Evolutionary conservation across 2,113 vertebrate species (phyloP).

Genomic region (Cryptomyrus ogoouensis): DNA sequence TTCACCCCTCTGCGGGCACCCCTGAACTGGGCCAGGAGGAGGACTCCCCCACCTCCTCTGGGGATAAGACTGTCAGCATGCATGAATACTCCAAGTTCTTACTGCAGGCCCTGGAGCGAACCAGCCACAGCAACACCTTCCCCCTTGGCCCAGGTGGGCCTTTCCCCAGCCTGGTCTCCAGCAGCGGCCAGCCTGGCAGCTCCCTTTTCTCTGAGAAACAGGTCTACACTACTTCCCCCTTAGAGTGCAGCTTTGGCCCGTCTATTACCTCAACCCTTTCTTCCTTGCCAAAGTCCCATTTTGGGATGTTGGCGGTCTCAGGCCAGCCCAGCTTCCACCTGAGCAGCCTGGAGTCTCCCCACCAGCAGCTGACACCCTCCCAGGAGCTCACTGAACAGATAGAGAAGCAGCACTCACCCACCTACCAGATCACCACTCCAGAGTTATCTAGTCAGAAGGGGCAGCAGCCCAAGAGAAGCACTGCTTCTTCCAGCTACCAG

Average conservation of each 20-base stretch:
- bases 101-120: conserved; percentile 95
- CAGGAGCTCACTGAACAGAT: conserved; percentile 97
- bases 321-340: conserved; percentile 85
- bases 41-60: conserved; percentile 71
- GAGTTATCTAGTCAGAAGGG: conserved; percentile 85
- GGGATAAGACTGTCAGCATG: conserved; percentile 85
- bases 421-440: conserved; percentile 82
- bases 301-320: conserved; percentile 88
- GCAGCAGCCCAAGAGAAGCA: conserved; percentile 70
- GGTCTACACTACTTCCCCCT: conserved; percentile 81
- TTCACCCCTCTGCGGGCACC: conserved; percentile 82
- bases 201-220: conserved; percentile 91
- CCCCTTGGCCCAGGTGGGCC: conserved; percentile 81
- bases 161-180: conserved; percentile 82
- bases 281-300: conserved; percentile 89
- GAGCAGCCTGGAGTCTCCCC: conserved; percentile 77
- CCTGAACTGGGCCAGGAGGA: conserved; percentile 77
- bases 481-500: conserved; percentile 75
- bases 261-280: conserved; percentile 88
- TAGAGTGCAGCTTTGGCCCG: conserved; percentile 89
- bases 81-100: conserved; percentile 98
- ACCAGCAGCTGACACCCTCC: conserved; percentile 97
- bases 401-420: conserved; percentile 85
- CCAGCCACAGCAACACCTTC: conserved; percentile 87
- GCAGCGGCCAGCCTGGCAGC: conserved; percentile 75